Percentiles rank a stretch among this genome's conserved stretches.
These are phyloP conservation scores for Hyles lineata DNA, from an alignment of 2,888 invertebrate species.

Conservation along the genomic window DNA sequence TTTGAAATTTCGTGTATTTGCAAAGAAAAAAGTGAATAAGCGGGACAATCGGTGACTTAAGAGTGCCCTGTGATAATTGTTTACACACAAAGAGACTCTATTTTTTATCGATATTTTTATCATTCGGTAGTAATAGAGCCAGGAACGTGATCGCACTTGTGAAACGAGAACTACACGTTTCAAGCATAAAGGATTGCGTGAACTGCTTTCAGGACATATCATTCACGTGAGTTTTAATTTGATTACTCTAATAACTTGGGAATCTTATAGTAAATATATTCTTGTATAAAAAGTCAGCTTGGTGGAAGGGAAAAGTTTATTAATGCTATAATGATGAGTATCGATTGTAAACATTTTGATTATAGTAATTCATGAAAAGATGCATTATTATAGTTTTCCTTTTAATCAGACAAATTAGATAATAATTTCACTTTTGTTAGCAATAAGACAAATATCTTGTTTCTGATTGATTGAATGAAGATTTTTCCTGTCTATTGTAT, in stretches of 20 bases:
- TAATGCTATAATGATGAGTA: background rate
- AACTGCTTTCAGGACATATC: slow-evolving; percentile 59
- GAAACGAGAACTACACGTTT: slow-evolving; percentile 69
- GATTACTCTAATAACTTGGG: background rate
- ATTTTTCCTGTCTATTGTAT: slow-evolving; percentile 58
- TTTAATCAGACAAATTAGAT: slow-evolving; percentile 16
- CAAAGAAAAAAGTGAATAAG: slow-evolving; percentile 81
- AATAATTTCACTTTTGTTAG: slow-evolving; percentile 14
- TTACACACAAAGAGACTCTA: slow-evolving; percentile 60
- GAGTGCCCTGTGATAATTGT: slow-evolving; percentile 76
- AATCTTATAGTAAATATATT: too few species aligned
- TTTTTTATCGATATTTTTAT: slow-evolving; percentile 57
- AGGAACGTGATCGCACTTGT: slow-evolving; percentile 75
- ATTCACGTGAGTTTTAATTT: slow-evolving; percentile 53
- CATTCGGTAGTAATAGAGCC: slow-evolving; percentile 60
- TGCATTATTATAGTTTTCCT: slow-evolving; percentile 9
- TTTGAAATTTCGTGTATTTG: slow-evolving; percentile 83
- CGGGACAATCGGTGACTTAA: slow-evolving; percentile 72
- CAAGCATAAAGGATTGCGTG: slow-evolving; percentile 79
- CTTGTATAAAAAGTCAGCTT: too few species aligned
- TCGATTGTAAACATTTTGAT: background rate
- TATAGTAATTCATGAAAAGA: background rate
- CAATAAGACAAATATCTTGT: slow-evolving; percentile 25
- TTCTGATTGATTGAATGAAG: slow-evolving; percentile 38
- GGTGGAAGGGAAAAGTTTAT: background rate